phyloP scores from a whole-genome alignment of 2,113 vertebrate genomes.

The Danio rerio region DNA sequence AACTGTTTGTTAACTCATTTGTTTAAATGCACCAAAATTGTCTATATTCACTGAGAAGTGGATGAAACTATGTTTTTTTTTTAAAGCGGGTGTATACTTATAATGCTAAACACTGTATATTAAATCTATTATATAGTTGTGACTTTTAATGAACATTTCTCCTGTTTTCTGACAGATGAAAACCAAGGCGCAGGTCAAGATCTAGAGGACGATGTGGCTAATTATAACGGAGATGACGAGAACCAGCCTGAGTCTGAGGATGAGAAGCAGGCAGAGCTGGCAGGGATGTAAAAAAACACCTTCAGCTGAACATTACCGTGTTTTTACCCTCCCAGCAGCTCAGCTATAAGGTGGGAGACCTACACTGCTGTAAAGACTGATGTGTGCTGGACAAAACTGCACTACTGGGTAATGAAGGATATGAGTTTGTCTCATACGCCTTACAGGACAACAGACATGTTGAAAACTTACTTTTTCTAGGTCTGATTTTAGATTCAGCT shows the following conservation, averaged over 20 bases:
- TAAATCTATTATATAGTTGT: too few species aligned
- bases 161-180: constrained; percentile 37
- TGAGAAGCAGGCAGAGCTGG: constrained; percentile 88
- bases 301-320: not conserved
- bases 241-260: constrained; percentile 91
- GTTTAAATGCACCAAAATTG: too few species aligned
- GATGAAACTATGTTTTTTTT: too few species aligned
- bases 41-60: too few species aligned
- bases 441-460: constrained; percentile 12
- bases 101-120: too few species aligned
- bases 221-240: constrained; percentile 86
- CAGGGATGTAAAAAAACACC: constrained; percentile 63
- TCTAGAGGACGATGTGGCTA: constrained; percentile 72
- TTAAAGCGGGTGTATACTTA: too few species aligned
- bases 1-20: too few species aligned
- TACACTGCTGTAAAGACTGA: not conserved
- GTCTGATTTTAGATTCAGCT: constrained; percentile 6
- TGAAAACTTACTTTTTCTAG: not conserved
- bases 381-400: constrained; percentile 6
- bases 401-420: constrained; percentile 17
- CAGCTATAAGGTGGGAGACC: not conserved
- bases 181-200: constrained; percentile 61
- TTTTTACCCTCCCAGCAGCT: not conserved
- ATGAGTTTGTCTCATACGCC: not conserved
- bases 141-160: too few species aligned